Percentiles rank a stretch among this genome's conserved stretches.
Evolutionary conservation across 2,888 invertebrate genomes (phyloP).

Genomic region (Euplexia lucipara): DNA sequence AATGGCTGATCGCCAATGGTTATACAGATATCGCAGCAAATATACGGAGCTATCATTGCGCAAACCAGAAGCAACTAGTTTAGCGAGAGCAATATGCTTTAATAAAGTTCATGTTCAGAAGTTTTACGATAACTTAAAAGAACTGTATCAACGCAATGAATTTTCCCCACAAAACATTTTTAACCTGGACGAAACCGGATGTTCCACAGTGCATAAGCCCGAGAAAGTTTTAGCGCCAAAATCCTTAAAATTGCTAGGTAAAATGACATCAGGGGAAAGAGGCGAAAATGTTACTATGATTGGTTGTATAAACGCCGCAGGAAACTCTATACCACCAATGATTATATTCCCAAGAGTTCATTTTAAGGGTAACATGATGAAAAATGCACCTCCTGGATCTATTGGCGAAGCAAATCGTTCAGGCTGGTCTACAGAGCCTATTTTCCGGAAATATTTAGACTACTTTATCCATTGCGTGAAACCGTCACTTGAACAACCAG

Average conservation of each 20-base stretch:
- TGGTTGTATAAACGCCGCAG: constrained; percentile 2
- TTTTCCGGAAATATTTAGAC: constrained; percentile 4
- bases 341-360: constrained; percentile 7
- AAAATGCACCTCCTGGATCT: constrained; percentile 3
- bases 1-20: constrained; percentile 4
- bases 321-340: constrained; percentile 3
- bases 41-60: constrained; percentile 3
- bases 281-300: constrained; percentile 8
- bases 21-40: constrained; percentile 5
- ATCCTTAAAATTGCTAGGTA: background rate
- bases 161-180: background rate
- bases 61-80: constrained; percentile 1
- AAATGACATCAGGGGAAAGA: constrained; percentile 6
- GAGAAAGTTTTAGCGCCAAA: background rate
- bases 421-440: background rate
- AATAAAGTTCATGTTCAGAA: background rate
- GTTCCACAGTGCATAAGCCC: constrained; percentile 5
- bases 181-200: constrained; percentile 2
- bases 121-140: background rate
- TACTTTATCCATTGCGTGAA: constrained; percentile 1
- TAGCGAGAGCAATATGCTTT: background rate
- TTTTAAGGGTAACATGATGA: constrained; percentile 3
- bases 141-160: background rate
- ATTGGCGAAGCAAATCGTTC: background rate
- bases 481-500: background rate